phyloP scores from a whole-genome alignment of 1,140 invertebrate species.

The Bradynema listronoti region DNA sequence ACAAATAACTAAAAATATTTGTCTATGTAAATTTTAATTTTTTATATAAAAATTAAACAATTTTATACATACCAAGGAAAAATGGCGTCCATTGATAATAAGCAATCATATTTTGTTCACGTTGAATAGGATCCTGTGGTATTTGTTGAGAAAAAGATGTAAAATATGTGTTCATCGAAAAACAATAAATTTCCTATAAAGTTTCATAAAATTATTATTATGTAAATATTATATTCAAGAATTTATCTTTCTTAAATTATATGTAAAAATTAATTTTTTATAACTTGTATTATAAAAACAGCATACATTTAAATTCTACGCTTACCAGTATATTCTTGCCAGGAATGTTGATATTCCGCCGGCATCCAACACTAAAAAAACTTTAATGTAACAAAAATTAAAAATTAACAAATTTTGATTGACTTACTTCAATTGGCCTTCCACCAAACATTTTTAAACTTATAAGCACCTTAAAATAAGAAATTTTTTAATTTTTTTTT shows the following conservation, averaged over 20 bases:
- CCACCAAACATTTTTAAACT: slow-evolving; percentile 57
- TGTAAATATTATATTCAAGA: not conserved
- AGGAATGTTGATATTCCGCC: slow-evolving; percentile 52
- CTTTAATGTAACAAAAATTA: slow-evolving; percentile 2
- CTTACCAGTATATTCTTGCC: slow-evolving; percentile 54
- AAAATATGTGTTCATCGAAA: slow-evolving; percentile 53
- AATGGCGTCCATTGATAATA: slow-evolving; percentile 64
- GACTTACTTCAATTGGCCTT: slow-evolving; percentile 36
- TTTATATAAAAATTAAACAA: not conserved
- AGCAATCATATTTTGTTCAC: slow-evolving; percentile 43
- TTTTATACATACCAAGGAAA: slow-evolving; percentile 45
- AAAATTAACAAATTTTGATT: not conserved
- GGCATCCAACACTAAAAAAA: slow-evolving; percentile 47
- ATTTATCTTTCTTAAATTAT: not conserved
- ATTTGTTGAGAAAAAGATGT: slow-evolving; percentile 38
- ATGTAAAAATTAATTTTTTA: too few species aligned
- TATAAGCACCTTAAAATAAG: slow-evolving; percentile 42
- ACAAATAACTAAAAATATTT: slow-evolving; percentile 58
- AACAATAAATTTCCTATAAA: slow-evolving; percentile 58
- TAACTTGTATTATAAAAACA: not conserved
- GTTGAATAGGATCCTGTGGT: slow-evolving; percentile 35
- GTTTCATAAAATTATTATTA: slow-evolving; percentile 14
- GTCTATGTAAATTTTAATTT: slow-evolving; percentile 37
- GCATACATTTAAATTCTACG: not conserved
- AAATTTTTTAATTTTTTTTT: not conserved